Percentiles rank a stretch among this genome's conserved stretches.
Evolutionary conservation across 2,797 vertebrate species (phyloP).

Genomic region (Emys orbicularis): DNA sequence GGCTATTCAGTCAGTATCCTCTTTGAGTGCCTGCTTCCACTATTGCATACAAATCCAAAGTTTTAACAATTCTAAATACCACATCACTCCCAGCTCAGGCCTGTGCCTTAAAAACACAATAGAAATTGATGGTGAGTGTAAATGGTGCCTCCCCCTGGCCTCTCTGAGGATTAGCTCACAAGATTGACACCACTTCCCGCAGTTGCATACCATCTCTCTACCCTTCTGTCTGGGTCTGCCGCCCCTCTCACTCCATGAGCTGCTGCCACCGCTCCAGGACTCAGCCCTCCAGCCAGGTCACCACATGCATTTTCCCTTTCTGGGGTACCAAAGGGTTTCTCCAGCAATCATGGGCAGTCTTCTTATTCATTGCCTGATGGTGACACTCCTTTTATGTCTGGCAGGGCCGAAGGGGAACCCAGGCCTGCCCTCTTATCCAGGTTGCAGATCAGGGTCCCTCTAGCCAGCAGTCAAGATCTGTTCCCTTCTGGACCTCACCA

Average conservation of each 20-base stretch:
- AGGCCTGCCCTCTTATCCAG: background rate
- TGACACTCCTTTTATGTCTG: background rate
- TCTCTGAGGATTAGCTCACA: background rate
- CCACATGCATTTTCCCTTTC: background rate
- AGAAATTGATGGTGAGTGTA: background rate
- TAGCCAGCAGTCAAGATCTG: no score
- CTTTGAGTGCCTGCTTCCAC: background rate
- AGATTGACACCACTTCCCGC: background rate
- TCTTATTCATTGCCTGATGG: background rate
- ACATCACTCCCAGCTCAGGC: constrained; percentile 6
- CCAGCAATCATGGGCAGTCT: background rate
- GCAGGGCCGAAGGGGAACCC: background rate
- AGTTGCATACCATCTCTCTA: background rate
- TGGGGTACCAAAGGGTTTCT: background rate
- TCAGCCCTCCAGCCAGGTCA: background rate
- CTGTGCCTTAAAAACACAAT: background rate
- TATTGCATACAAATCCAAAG: constrained; percentile 10
- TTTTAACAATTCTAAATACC: constrained; percentile 39
- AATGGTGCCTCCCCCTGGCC: background rate
- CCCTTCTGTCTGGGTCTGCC: background rate
- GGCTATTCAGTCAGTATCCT: constrained; percentile 10
- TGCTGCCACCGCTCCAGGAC: background rate
- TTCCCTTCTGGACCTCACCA: background rate
- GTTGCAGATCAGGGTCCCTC: background rate
- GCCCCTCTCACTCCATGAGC: background rate